Evolutionary conservation across 2,797 vertebrate species (phyloP).

Genomic region (Pseudopleuronectes americanus): DNA sequence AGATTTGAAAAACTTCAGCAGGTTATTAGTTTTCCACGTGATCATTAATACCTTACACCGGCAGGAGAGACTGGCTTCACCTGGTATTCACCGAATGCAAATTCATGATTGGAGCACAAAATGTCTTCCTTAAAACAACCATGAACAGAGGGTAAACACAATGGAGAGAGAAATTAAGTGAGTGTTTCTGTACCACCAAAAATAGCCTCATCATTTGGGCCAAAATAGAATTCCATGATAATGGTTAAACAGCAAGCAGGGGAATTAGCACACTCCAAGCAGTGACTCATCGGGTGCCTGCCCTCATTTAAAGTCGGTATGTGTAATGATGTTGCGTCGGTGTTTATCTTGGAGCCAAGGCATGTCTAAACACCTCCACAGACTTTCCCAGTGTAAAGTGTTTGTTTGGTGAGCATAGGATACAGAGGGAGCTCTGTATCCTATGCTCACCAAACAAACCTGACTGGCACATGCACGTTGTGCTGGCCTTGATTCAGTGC

Average conservation of each 20-base stretch:
- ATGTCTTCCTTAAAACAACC: constrained; percentile 81
- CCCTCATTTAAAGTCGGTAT: constrained; percentile 47
- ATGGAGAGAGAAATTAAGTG: constrained; percentile 68
- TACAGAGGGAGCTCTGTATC: background rate
- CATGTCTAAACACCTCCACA: constrained; percentile 43
- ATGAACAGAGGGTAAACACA: constrained; percentile 58
- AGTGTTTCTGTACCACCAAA: constrained; percentile 43
- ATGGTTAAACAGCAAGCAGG: constrained; percentile 39
- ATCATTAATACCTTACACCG: constrained; percentile 7
- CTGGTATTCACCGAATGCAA: constrained; percentile 23
- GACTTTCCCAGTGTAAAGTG: constrained; percentile 29
- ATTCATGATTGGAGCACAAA: constrained; percentile 46
- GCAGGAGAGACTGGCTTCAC: constrained; percentile 7
- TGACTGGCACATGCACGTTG: constrained; percentile 28
- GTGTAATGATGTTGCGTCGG: constrained; percentile 29
- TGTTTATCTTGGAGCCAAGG: constrained; percentile 42
- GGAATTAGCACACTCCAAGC: constrained; percentile 49
- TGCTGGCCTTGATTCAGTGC: constrained; percentile 33
- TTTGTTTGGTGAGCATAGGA: background rate
- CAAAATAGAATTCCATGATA: constrained; percentile 51
- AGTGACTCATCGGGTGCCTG: constrained; percentile 58
- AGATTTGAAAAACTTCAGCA: background rate
- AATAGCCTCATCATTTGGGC: constrained; percentile 57
- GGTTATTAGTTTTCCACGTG: constrained; percentile 13
- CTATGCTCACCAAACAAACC: constrained; percentile 17